Base-by-base conservation (phyloP, 1,140 invertebrate genomes). In the Schlechtendalia chinensis region DNA sequence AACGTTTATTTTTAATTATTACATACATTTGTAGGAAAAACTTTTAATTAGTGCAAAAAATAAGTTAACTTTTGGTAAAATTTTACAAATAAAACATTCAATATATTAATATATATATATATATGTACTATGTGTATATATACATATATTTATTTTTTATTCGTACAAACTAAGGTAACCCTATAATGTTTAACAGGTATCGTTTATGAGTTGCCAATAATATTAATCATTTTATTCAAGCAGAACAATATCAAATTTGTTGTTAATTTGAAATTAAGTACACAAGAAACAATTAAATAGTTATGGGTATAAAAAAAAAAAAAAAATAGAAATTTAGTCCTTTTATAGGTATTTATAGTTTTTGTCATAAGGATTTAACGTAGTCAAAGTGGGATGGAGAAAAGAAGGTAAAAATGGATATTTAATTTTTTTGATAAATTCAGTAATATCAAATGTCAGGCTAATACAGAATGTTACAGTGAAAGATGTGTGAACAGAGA, bases 171-270 rank as follows among this genome's bases (percentile, higher is more conserved):
- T 58, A 47, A 79, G 58, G 22, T 61, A 61, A 77, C 74, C 32
- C 39, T 75, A 27, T 50, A 56, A 56, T 58, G 5, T 39, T 27
- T 22, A 59, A 75, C 19, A 59, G 29, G 24, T 75, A 39, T 58
- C 10, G 54, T n/a, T 29, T 72, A 29, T 45, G 58, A 32, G 0
- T 75, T 39, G 53, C 14, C 72, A 56, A 75, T 75, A 75, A 58
- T 75, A 75, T 75, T 75, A 75, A 75, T 75, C n/a, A 24, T 58
- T 59, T 75, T 75, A 75, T 50, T 39, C 24, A 75, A 75, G 72
- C 72, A 59, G 54, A 75, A 54, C 56, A 75, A 75, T 39, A 58
- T 58, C 32, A 56, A 24, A 45, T 17, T 75, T 59, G 12, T 58
- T 75, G 53, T 75, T 75, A 75, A 75, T 75, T 45, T 39, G 4